These are phyloP conservation scores for Pterobdella sp. DNA, from an alignment of 2,888 invertebrate genomes.

Conservation along the genomic window DNA sequence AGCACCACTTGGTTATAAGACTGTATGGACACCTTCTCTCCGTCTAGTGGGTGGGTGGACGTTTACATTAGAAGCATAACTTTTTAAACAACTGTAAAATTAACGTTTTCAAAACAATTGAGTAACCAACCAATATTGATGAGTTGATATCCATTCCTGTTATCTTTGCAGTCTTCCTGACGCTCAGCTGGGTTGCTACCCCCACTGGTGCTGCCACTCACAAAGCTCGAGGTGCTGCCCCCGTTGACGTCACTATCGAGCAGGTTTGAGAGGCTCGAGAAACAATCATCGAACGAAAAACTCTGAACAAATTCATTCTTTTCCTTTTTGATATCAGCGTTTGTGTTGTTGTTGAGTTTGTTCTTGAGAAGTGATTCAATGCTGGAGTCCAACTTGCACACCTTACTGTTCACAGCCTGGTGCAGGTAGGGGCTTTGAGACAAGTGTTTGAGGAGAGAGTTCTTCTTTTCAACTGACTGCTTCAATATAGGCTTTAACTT, in stretches of 20 bases:
- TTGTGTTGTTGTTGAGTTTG: not conserved
- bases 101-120: not conserved
- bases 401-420: not conserved
- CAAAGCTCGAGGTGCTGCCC: not conserved
- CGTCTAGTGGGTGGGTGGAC: not conserved
- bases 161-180: not conserved
- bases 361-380: not conserved
- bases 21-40: not conserved
- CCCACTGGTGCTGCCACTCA: not conserved
- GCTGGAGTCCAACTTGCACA: too few relatives aligned
- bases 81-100: not conserved
- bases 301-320: not conserved
- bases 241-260: slow-evolving; percentile 1
- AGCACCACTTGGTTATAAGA: slow-evolving; percentile 7
- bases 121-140: not conserved
- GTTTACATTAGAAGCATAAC: not conserved
- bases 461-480: not conserved
- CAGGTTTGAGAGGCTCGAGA: not conserved
- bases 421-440: not conserved
- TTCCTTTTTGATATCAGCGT: not conserved
- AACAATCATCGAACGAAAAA: not conserved
- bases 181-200: not conserved
- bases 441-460: not conserved
- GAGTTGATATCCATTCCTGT: not conserved
- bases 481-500: not conserved